Evolutionary conservation across 2,113 vertebrate genomes (phyloP).

Genomic region (Apteryx mantelli): DNA sequence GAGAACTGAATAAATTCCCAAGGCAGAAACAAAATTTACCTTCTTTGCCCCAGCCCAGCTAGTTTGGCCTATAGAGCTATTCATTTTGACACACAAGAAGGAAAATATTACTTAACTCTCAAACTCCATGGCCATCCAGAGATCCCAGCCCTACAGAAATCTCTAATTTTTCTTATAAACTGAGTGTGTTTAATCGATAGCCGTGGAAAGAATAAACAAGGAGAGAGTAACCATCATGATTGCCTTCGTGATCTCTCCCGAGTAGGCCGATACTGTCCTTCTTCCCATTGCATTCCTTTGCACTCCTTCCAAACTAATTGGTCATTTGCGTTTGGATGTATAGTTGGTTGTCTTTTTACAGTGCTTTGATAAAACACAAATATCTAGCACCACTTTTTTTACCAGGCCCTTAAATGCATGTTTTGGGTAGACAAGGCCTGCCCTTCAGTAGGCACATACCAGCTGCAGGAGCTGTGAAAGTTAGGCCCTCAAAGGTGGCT

Average conservation of each 20-base stretch:
- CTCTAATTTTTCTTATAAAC: rapidly evolving
- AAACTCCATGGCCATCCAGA: neutral
- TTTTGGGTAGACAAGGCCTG: neutral
- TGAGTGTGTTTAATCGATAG: rapidly evolving
- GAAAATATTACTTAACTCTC: neutral
- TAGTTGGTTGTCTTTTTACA: neutral
- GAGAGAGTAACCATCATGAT: neutral
- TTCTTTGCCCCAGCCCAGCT: neutral
- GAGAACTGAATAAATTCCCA: neutral
- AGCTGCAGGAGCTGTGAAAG: neutral
- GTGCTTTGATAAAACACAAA: neutral
- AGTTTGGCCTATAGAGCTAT: neutral
- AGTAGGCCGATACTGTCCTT: neutral
- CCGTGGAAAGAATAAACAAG: neutral
- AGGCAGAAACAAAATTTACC: neutral
- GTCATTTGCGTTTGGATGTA: neutral
- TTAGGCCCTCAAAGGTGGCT: neutral
- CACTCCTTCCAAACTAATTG: neutral
- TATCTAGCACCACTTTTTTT: neutral
- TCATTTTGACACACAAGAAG: neutral
- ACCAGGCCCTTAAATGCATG: too few relatives aligned
- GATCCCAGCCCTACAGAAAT: neutral
- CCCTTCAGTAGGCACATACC: neutral
- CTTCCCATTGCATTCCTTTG: neutral
- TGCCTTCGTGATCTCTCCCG: neutral